Percentiles rank a stretch among this genome's conserved stretches.
phyloP scores from a whole-genome alignment of 1,140 invertebrate species.

The Brachionus rubens region DNA sequence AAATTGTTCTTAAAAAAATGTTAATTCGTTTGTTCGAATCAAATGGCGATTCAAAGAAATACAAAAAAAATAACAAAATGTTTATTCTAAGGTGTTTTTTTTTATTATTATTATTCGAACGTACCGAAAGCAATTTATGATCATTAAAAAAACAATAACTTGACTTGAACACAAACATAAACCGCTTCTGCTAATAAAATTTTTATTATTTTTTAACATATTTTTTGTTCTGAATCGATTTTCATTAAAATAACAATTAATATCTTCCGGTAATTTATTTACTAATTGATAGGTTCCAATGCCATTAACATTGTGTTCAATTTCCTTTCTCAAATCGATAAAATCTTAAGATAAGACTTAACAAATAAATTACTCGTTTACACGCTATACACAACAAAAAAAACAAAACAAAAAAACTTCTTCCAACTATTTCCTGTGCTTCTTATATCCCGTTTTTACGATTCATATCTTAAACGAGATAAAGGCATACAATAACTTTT shows the following conservation, averaged over 20 bases:
- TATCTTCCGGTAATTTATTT: conserved; percentile 20
- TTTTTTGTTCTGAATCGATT: conserved; percentile 1
- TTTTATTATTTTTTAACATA: conserved; percentile 20
- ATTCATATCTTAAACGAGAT: too few species aligned
- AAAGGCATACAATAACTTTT: too few species aligned
- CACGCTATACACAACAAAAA: too few species aligned
- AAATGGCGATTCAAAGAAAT: too few species aligned
- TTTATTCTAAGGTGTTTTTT: conserved; percentile 5
- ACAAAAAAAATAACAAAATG: background rate
- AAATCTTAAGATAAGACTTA: conserved; percentile 20
- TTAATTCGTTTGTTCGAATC: too few species aligned
- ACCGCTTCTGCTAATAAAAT: background rate
- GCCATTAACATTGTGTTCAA: background rate
- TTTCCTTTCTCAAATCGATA: conserved; percentile 8
- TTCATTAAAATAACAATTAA: conserved; percentile 36
- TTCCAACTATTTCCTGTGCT: too few species aligned
- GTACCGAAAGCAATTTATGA: background rate
- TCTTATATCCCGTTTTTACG: too few species aligned
- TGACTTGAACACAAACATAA: background rate
- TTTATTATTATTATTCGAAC: background rate
- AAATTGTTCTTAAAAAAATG: too few species aligned
- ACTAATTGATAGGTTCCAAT: conserved; percentile 30
- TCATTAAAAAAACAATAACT: conserved; percentile 38
- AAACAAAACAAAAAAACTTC: too few species aligned
- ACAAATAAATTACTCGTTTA: background rate